phyloP scores from a whole-genome alignment of 92 coral and sea anemone species.

The Micromussa lordhowensis region DNA sequence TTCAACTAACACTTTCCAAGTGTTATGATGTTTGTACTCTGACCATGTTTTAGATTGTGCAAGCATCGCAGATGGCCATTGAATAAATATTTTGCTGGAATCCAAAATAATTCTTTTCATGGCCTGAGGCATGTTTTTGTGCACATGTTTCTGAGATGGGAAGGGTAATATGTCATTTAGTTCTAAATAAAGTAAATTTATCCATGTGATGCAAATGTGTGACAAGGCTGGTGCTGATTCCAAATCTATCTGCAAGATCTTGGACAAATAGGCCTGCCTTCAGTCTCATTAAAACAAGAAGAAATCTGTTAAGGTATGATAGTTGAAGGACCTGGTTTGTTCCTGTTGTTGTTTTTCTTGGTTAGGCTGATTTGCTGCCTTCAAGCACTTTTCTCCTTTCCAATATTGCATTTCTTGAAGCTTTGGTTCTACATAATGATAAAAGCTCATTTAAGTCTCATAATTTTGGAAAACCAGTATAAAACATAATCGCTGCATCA shows the following conservation, averaged over 20 bases:
- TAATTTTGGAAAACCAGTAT: too few relatives aligned
- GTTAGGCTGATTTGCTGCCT: too few relatives aligned
- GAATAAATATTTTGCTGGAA: conserved; percentile 61
- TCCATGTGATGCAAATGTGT: conserved; percentile 59
- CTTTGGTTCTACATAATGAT: too few relatives aligned
- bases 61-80: conserved; percentile 66
- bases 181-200: too few relatives aligned
- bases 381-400: too few relatives aligned
- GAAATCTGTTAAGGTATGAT: conserved; percentile 45
- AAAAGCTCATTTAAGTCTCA: too few relatives aligned
- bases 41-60: conserved; percentile 68
- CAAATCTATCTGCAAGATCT: conserved; percentile 67
- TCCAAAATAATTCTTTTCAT: conserved; percentile 66
- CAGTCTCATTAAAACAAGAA: conserved; percentile 61
- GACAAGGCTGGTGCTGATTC: conserved; percentile 51
- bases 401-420: too few relatives aligned
- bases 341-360: too few relatives aligned
- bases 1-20: conserved; percentile 61
- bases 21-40: conserved; percentile 60
- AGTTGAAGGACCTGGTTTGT: conserved; percentile 40
- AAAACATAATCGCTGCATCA: too few relatives aligned
- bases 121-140: conserved; percentile 65
- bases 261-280: conserved; percentile 63
- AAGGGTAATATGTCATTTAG: too few relatives aligned
- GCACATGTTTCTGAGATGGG: conserved; percentile 46